phyloP scores from a whole-genome alignment of 1,140 invertebrate genomes.

The Aphis craccivora region DNA sequence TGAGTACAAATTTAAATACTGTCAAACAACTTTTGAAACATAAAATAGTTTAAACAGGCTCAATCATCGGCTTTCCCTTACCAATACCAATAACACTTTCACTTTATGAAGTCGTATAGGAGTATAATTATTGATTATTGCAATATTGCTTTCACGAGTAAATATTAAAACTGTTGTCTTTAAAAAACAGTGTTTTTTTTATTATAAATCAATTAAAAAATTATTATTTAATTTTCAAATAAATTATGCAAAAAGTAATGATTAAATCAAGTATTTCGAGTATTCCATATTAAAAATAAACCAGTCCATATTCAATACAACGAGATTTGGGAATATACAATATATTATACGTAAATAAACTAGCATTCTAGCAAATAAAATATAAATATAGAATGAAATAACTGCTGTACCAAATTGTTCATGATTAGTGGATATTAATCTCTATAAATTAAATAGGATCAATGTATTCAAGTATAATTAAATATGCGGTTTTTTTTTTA shows the following conservation, averaged over 20 bases:
- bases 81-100: neutral
- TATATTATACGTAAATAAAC: too few relatives aligned
- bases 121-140: conserved; percentile 10
- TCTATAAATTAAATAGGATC: neutral
- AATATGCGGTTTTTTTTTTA: neutral
- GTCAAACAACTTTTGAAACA: neutral
- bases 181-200: neutral
- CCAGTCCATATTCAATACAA: neutral
- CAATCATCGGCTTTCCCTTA: conserved; percentile 15
- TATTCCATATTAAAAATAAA: neutral
- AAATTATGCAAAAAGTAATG: neutral
- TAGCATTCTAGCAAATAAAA: too few relatives aligned
- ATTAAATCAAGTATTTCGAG: neutral
- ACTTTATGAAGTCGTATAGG: neutral
- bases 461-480: neutral
- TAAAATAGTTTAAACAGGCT: neutral
- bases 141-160: neutral
- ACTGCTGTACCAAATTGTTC: neutral
- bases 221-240: neutral
- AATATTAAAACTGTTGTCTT: neutral
- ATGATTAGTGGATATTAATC: neutral
- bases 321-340: neutral
- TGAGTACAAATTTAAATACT: neutral
- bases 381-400: too few relatives aligned
- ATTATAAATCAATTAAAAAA: neutral